Evolutionary conservation across 2,888 invertebrate genomes (phyloP).

Genomic region (Plebejus melissa): DNA sequence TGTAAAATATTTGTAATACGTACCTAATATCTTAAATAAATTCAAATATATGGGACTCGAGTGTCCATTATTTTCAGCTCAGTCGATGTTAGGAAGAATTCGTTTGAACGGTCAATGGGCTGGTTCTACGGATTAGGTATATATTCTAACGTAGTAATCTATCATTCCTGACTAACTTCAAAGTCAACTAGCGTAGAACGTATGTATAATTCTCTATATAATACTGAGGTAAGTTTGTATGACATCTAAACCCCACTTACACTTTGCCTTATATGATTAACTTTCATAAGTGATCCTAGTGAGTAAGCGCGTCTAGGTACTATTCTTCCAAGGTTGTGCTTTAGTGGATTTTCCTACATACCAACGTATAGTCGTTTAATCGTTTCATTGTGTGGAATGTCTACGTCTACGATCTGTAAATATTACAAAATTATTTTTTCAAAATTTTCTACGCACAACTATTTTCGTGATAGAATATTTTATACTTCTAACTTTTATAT

Average conservation of each 20-base stretch:
- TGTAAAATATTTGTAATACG: not conserved
- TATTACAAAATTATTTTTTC: slow-evolving; percentile 51
- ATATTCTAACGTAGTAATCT: slow-evolving; percentile 14
- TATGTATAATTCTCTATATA: slow-evolving; percentile 30
- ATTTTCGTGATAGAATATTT: slow-evolving; percentile 57
- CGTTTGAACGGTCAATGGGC: not conserved
- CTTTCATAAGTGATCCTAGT: slow-evolving; percentile 71
- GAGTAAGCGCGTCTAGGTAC: slow-evolving; percentile 73
- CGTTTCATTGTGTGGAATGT: slow-evolving; percentile 46
- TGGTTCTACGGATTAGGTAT: slow-evolving; percentile 1
- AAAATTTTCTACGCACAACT: slow-evolving; percentile 73
- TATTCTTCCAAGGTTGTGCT: slow-evolving; percentile 79
- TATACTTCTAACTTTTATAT: slow-evolving; percentile 48
- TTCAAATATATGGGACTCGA: not conserved
- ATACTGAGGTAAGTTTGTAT: slow-evolving; percentile 34
- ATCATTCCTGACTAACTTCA: slow-evolving; percentile 18
- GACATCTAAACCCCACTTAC: slow-evolving; percentile 68
- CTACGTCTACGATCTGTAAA: slow-evolving; percentile 56
- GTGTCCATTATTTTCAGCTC: slow-evolving; percentile 4
- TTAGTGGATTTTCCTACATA: slow-evolving; percentile 69
- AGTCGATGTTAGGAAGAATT: slow-evolving; percentile 24
- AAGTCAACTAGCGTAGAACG: slow-evolving; percentile 14
- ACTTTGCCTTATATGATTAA: slow-evolving; percentile 75
- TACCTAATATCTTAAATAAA: not conserved
- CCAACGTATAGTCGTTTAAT: slow-evolving; percentile 43